Base-by-base conservation (phyloP, 2,888 invertebrate genomes). In the Lissocephala sabroskyi region DNA sequence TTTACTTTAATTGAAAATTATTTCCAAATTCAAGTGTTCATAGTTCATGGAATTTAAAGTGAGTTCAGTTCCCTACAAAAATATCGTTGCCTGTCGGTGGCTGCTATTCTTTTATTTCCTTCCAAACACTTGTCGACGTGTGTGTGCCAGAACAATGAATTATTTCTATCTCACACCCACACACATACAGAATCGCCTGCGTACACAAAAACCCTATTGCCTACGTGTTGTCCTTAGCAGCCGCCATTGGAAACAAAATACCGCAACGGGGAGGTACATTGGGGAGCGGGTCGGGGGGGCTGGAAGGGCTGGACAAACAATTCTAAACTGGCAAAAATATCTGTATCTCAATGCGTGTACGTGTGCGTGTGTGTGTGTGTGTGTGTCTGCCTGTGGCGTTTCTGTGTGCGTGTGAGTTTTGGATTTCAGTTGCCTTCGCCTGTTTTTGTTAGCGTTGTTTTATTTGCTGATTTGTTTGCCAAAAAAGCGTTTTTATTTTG, bases 1-100 rank as follows among this genome's bases (percentile, higher is more conserved):
- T 59, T 77, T 77, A 71, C 53, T 70, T 70, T 70, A 70, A 70
- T 70, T 70, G 77, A 70, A 63, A 61, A 29, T 68, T 59, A 68
- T 64, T 41, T 45, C 40, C 45, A 28, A 52, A 49, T 41, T 11
- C 30, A 30, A 30, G 9, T 30, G n/a, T 3, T n/a, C 30, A 30
- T 30, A 11, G 4, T 30, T 30, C 9, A 30, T n/a, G n/a, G n/a
- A n/a, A n/a, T n/a, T n/a, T n/a, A n/a, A n/a, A n/a, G n/a, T n/a
- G n/a, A n/a, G n/a, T n/a, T n/a, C n/a, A n/a, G n/a, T n/a, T n/a
- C n/a, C n/a, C n/a, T n/a, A n/a, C 26, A 26, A 26, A 26, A 26
- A 26, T 26, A n/a, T n/a, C 23, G 3, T 23, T 23, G 23, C 23
- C 7, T 23, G n/a, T 23, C 23, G 3, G 3, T 23, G 23, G 23